Evolutionary conservation across 2,888 invertebrate species (phyloP).

Genomic region (Hirtodrosophila trivittata): DNA sequence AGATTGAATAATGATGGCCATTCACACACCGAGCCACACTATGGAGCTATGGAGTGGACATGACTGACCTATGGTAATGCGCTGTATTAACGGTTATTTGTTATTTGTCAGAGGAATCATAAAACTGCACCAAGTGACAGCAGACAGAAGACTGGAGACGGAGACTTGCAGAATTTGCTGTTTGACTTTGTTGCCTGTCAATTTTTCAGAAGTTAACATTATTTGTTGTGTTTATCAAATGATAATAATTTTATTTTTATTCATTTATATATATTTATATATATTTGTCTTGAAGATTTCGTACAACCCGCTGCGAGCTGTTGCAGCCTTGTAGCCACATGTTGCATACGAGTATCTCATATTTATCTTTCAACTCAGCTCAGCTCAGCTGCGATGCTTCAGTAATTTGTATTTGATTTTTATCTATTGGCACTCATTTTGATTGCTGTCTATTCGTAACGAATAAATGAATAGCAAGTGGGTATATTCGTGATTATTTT

Average conservation of each 20-base stretch:
- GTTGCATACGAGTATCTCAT: conserved; percentile 30
- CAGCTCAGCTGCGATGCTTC: conserved; percentile 27
- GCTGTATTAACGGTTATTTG: conserved; percentile 67
- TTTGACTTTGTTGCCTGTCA: conserved; percentile 55
- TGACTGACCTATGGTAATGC: conserved; percentile 70
- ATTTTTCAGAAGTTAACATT: conserved; percentile 58
- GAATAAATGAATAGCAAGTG: not conserved
- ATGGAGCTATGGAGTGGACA: conserved; percentile 40
- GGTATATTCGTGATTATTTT: conserved; percentile 4
- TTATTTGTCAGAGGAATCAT: conserved; percentile 66
- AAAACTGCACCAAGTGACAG: conserved; percentile 60
- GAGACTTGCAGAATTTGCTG: conserved; percentile 31
- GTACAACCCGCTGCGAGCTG: conserved; percentile 24
- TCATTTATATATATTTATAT: conserved; percentile 2
- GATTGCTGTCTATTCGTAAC: conserved; percentile 8
- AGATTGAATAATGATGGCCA: conserved; percentile 64
- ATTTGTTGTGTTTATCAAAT: conserved; percentile 60
- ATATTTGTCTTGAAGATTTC: not conserved
- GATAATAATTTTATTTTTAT: conserved; percentile 19
- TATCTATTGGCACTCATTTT: conserved; percentile 40
- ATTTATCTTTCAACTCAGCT: conserved; percentile 30
- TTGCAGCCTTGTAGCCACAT: conserved; percentile 48
- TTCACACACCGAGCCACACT: conserved; percentile 27
- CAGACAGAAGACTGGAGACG: conserved; percentile 6
- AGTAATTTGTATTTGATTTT: conserved; percentile 45